Evolutionary conservation across 2,797 vertebrate species (phyloP), one percentile per base, ranked within the genome.

Genomic region (Chlorospingus flavigularis): DNA sequence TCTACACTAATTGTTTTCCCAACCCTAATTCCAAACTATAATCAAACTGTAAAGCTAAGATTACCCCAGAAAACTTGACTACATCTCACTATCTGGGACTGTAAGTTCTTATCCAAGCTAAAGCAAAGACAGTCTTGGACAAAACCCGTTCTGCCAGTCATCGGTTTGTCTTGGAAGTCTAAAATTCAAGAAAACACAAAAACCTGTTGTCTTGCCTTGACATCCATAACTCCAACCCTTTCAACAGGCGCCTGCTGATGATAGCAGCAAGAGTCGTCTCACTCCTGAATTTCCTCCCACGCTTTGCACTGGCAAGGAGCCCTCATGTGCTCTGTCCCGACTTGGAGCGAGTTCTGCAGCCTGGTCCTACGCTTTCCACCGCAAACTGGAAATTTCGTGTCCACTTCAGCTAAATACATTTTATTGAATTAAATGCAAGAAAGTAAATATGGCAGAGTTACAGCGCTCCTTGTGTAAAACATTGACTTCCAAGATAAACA

Each of bases 401-500:
- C 86, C 14, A 1, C 51, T 93, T 55, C 83, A 90, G 88, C 93
- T 92, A 95, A 97, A 95, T 66, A 93, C 5, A 6, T 88, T 94
- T 84, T 50, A 81, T 30, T 86, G 82, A 92, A 90, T 86, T 75
- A 88, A 90, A 94, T 33, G 54, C 63, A 78, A 75, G 83, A 90
- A 94, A 75, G 93, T 85, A 95, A 96, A 95, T 88, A 92, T 54
- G 88, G 95, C 90, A 88, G 79, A 80, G 83, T 55, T 78, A 86
- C 90, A 95, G 83, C 0, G 2, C 51, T 94, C 73, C 92, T 24
- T 86, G 67, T 81, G 67, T 62, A 78, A 90, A 76, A 94, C 33
- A 21, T 0, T 4, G 26, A 67, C 92, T 75, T 95, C 94, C 88
- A 97, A 95, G 93, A 75, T 92, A 95, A 95, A 97, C 18, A 96